phyloP scores from a whole-genome alignment of 2,113 vertebrate genomes.

The Vulpes ferrilata region DNA sequence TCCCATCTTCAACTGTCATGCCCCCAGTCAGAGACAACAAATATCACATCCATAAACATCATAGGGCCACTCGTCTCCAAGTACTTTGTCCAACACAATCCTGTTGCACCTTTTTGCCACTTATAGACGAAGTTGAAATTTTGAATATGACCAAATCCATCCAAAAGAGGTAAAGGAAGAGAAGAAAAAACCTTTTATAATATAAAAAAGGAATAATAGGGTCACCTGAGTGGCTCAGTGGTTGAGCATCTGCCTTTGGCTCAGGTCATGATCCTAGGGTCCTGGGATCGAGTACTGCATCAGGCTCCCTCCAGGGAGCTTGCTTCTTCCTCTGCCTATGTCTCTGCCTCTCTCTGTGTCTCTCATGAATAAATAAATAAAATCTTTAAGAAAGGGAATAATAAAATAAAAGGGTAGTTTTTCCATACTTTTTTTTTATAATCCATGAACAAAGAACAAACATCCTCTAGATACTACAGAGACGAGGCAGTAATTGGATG shows the following conservation, averaged over 20 bases:
- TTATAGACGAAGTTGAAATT: neutral
- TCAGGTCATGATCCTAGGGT: no score
- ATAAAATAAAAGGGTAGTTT: neutral
- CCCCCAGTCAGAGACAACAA: neutral
- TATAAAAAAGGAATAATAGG: neutral
- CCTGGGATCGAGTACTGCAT: no score
- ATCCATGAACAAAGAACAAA: neutral
- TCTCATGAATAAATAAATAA: no score
- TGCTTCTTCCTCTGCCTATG: no score
- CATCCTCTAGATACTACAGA: neutral
- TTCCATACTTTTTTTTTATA: neutral
- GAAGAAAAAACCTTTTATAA: neutral
- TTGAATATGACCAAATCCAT: neutral
- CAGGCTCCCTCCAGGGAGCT: no score
- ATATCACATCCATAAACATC: neutral
- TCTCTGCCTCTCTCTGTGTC: no score
- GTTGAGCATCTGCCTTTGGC: no score
- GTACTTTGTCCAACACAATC: neutral
- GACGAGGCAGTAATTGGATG: neutral
- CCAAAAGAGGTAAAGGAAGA: neutral
- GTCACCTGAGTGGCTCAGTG: no score
- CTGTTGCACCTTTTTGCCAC: neutral
- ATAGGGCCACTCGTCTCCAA: neutral
- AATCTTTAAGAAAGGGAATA: neutral
- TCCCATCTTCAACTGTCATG: neutral